Evolutionary conservation across 1,140 invertebrate genomes (phyloP), one percentile per base, ranked within the genome.

Genomic region (Micrasema longulum): DNA sequence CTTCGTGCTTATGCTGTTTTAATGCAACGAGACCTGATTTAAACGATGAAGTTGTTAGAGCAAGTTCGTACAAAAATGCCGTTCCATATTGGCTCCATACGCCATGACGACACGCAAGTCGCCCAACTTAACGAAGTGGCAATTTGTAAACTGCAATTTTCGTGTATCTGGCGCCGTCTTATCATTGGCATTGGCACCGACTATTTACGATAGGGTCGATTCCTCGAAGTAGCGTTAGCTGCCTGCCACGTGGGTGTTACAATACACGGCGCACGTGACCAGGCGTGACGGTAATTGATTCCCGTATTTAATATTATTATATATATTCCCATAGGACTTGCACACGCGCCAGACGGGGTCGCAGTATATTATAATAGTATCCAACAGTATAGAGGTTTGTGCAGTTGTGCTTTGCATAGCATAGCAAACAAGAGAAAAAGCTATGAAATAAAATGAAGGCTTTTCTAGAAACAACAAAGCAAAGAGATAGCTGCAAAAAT

Each of bases 201-300:
- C 18, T 18, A 22, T 11, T 31, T 31, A 31, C 26, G 26, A 31
- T 31, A 31, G 26, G 26, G 7, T 31, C 26, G 26, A 4, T 31
- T 31, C 26, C 26, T 31, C 26, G 7, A 31, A 31, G 26, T 31
- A 2, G 26, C 43, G 43, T 45, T n/a, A 16, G 43, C n/a, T 1
- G 16, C 47, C 16, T 22, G 47, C 7, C 16, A 22, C 47, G 47
- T 48, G 47, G 47, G 20, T 20, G 16, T 48, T 11, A 48, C 20
- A 11, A 10, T 12, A 5, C 41, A 45, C 11, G 11, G 5, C 20
- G 52, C 55, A 60, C 55, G 36, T 43, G 55, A 60, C 22, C 35
- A 9, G 20, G 55, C 55, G 36, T 60, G 55, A 60, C 55, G 36
- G 55, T 60, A 60, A 60, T 60, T 60, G 55, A 60, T 60, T 60